Evolutionary conservation across 2,888 invertebrate species (phyloP), one percentile per base, ranked within the genome.

Genomic region (Latrodectus elegans): DNA sequence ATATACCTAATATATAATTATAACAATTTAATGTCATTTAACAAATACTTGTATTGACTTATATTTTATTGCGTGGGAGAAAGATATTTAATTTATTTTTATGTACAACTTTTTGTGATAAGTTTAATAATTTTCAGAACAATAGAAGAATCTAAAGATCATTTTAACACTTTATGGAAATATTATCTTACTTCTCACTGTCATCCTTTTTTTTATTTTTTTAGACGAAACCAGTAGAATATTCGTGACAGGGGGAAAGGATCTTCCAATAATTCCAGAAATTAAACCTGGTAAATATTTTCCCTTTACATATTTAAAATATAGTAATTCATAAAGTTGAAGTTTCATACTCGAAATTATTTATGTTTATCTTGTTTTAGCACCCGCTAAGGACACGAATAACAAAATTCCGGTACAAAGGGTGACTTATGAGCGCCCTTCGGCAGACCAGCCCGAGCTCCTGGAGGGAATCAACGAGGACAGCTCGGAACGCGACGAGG

Each of bases 401-500:
- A 55, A 22, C 10, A 9, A 65, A 9, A 17, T 22, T 10, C 55
- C 55, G 8, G 52, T 79, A n/a, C 38, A 49, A 1, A 65, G 80
- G 52, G 60, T 72, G 52, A 53, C 68, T 0, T 77, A 81, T 15
- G 81, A 87, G n/a, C 26, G 81, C 17, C 52, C 81, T 4, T 10
- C 72, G 15, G 72, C 72, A n/a, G 77, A 81, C 12, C 86, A 87
- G 12, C 86, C 86, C 1, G 86, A 86, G 64, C 65, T 86, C 8
- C 52, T 86, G 6, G 86, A 81, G 55, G 86, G 80, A 2, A 71
- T 80, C 11, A 81, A 81, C 26, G 55, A 75, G 6, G 22, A 67
- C 15, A 55, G 38, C 11, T 75, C 74, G 9, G 52, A 53, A 8
- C 68, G 52, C 53, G 82, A 82, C 53, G 87, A 87, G 65, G 82